A percentile compares a stretch with the other conserved stretches of the same genome.
phyloP scores from a whole-genome alignment of 2,797 vertebrate species.

The Megaceryle alcyon region DNA sequence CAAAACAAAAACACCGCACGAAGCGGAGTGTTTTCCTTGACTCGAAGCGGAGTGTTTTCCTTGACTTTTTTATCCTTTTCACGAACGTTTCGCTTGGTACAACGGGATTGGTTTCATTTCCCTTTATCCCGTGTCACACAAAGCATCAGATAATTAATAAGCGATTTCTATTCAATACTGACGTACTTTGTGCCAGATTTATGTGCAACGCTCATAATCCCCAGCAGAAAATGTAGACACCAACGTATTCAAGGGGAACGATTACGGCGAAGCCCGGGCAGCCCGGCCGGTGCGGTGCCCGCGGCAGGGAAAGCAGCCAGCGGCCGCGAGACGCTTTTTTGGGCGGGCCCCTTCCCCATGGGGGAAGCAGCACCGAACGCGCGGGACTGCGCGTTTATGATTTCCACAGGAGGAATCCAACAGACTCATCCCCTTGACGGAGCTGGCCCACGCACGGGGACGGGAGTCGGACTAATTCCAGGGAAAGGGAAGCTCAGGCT shows the following conservation, averaged over 20 bases:
- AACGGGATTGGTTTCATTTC: neutral
- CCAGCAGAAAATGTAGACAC: neutral
- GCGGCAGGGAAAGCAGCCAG: neutral
- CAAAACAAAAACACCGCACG: neutral
- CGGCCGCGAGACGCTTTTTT: neutral
- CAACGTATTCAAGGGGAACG: fast-evolving
- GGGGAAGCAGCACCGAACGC: neutral
- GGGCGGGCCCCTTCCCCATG: neutral
- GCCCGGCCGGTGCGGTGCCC: too few species aligned
- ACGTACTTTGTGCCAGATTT: neutral
- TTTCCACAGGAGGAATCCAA: neutral
- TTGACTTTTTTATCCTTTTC: neutral
- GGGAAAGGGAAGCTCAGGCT: neutral
- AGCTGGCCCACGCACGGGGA: neutral
- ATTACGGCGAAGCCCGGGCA: too few species aligned
- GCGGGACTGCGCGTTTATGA: neutral
- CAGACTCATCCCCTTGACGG: neutral
- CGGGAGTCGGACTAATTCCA: neutral
- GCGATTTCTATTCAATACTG: neutral
- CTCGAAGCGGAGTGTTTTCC: neutral
- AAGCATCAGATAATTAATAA: neutral
- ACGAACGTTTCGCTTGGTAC: neutral
- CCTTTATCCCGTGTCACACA: neutral
- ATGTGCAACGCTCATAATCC: neutral
- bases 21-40: neutral